These are phyloP conservation scores for Poeciliopsis retropinna DNA, from an alignment of 2,113 vertebrate species.

Conservation along the genomic window DNA sequence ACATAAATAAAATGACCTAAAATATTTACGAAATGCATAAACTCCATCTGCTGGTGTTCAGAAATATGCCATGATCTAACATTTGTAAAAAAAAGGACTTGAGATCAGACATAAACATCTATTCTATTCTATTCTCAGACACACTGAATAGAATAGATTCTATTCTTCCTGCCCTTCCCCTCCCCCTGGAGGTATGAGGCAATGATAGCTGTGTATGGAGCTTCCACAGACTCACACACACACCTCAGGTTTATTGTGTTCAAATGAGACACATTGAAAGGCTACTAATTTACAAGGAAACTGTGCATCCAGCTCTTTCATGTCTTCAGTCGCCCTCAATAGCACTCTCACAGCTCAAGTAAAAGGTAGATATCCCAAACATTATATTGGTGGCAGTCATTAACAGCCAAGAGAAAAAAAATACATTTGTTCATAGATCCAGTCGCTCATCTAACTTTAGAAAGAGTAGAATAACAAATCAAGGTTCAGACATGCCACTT, in stretches of 20 bases:
- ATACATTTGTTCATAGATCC: slow-evolving; percentile 46
- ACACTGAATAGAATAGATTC: no score
- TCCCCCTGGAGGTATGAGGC: background rate
- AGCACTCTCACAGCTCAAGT: slow-evolving; percentile 42
- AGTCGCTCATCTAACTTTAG: slow-evolving; percentile 17
- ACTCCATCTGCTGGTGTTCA: no score
- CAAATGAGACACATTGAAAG: slow-evolving; percentile 51
- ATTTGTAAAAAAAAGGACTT: no score
- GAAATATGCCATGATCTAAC: no score
- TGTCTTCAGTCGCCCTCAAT: slow-evolving; percentile 50
- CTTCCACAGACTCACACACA: background rate
- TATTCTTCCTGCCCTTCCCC: no score
- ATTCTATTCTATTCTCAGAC: no score
- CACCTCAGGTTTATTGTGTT: slow-evolving; percentile 46
- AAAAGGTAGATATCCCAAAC: slow-evolving; percentile 60
- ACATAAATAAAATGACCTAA: no score
- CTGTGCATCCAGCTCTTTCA: slow-evolving; percentile 46
- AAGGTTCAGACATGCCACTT: slow-evolving; percentile 5
- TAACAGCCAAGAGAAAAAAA: slow-evolving; percentile 56
- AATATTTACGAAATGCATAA: no score
- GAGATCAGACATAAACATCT: no score
- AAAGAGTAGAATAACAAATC: slow-evolving; percentile 23
- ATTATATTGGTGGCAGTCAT: slow-evolving; percentile 58
- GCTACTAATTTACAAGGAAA: slow-evolving; percentile 61
- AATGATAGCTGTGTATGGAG: slow-evolving; percentile 7